phyloP scores from a whole-genome alignment of 2,888 invertebrate species.

The Neoaliturus tenellus region DNA sequence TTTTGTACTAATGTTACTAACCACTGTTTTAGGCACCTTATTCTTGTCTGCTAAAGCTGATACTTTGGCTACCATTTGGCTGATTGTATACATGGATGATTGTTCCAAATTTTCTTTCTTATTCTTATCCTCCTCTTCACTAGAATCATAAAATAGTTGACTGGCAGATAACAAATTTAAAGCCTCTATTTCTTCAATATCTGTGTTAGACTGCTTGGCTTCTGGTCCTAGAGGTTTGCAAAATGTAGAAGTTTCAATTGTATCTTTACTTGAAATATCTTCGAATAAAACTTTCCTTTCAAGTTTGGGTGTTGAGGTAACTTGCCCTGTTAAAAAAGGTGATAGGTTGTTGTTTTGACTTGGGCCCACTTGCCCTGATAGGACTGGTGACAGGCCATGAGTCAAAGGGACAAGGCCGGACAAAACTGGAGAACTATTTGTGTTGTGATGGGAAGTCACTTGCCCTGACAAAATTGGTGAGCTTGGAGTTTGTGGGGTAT shows the following conservation, averaged over 20 bases:
- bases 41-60: conserved; percentile 11
- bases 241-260: neutral
- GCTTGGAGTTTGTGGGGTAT: neutral
- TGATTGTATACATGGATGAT: conserved; percentile 51
- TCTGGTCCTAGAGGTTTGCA: conserved; percentile 3
- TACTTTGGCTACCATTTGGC: conserved; percentile 41
- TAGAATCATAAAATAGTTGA: conserved; percentile 52
- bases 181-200: neutral
- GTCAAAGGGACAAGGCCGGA: neutral
- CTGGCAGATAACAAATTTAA: conserved; percentile 38
- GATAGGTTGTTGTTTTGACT: neutral
- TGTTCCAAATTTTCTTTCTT: conserved; percentile 28
- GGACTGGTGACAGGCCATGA: neutral
- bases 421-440: neutral
- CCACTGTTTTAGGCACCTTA: neutral
- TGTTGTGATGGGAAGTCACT: neutral
- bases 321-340: conserved; percentile 32
- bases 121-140: conserved; percentile 5
- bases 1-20: neutral
- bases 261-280: neutral
- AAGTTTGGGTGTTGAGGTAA: neutral
- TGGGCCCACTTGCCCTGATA: neutral
- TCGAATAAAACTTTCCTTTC: conserved; percentile 34
- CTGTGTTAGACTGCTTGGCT: neutral
- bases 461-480: conserved; percentile 31